Percentiles rank a stretch among this genome's conserved stretches.
phyloP scores from a whole-genome alignment of 2,888 invertebrate species.

The Pemphredon lugubris region DNA sequence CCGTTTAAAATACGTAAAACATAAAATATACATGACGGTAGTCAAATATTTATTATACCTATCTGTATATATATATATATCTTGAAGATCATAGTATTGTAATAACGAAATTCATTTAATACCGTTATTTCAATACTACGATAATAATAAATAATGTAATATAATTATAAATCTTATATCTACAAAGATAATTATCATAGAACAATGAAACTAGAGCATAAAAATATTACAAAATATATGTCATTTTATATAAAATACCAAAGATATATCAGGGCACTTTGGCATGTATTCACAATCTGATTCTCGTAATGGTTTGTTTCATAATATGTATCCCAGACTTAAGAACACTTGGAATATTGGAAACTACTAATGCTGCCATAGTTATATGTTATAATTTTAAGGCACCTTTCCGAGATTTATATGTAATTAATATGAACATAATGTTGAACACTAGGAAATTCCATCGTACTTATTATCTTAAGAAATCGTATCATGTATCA shows the following conservation, averaged over 20 bases:
- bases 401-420: constrained; percentile 42
- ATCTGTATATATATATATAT: constrained; percentile 41
- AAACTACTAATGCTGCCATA: constrained; percentile 32
- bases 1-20: constrained; percentile 24
- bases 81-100: constrained; percentile 25
- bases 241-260: constrained; percentile 38
- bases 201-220: constrained; percentile 19
- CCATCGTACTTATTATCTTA: constrained; percentile 47
- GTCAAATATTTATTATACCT: constrained; percentile 50
- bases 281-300: constrained; percentile 26
- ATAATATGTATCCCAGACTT: not conserved
- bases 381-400: constrained; percentile 30
- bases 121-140: constrained; percentile 28
- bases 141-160: constrained; percentile 33
- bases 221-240: constrained; percentile 44
- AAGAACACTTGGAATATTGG: constrained; percentile 26
- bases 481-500: constrained; percentile 28
- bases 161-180: constrained; percentile 30
- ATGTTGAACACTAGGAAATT: constrained; percentile 26
- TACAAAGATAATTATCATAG: constrained; percentile 12
- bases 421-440: constrained; percentile 18
- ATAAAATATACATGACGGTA: constrained; percentile 28
- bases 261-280: constrained; percentile 37
- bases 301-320: constrained; percentile 17
- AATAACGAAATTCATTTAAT: constrained; percentile 10